Evolutionary conservation across 2,888 invertebrate species (phyloP), one percentile per base, ranked within the genome.

Genomic region (Nymphalis urticae): DNA sequence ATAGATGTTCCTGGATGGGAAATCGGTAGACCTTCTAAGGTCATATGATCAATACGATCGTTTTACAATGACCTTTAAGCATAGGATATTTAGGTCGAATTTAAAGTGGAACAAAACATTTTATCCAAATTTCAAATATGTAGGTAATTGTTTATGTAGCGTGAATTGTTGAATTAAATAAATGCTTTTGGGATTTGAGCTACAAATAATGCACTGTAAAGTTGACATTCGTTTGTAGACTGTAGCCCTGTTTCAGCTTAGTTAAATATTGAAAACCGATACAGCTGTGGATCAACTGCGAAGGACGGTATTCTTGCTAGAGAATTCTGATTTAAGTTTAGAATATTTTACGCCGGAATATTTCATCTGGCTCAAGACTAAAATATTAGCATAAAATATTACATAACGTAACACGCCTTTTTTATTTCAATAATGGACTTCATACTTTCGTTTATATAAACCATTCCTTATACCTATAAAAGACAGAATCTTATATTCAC

Each of bases 201-300:
- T 58, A 19, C 10, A 42, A 42, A 19, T 2, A 10, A 16, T 1
- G 8, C 1, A 36, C n/a, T n/a, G 10, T 58, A 58, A 42, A n/a
- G 36, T 36, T 58, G 42, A 36, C 16, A 17, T 56, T 58, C 36
- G 32, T 42, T 17, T 19, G 32, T 36, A 36, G 19, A 16, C 32
- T 16, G 16, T 19, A n/a, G 36, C 16, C n/a, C 32, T 58, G 19
- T 19, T 58, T 58, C 17, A 50, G 50, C 42, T 19, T 42, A 10
- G 58, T 58, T 58, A 42, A 58, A 42, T 58, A 42, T 58, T 19
- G 54, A 42, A 58, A 58, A 36, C 58, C 58, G 19, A 58, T 58
- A 58, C 58, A 19, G 42, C 19, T 42, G 19, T 42, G 58, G 36
- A n/a, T 16, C n/a, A 8, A 58, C 16, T 27, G 42, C 19, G 58